Evolutionary conservation across 2,113 vertebrate species (phyloP), one percentile per base, ranked within the genome.

Genomic region (Danio rerio): DNA sequence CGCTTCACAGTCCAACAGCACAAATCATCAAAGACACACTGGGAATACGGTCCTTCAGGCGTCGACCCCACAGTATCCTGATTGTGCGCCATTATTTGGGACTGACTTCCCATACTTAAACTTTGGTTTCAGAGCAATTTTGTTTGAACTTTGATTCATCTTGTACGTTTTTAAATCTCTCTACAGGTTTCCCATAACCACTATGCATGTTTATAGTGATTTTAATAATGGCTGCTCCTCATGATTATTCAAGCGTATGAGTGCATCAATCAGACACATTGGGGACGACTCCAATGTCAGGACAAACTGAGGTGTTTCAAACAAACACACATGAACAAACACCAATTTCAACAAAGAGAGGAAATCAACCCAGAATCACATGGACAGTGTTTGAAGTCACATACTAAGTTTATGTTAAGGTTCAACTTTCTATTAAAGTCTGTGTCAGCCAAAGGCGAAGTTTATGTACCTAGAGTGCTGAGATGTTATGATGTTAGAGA

Each of bases 241-340:
- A 5, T n/a, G 49, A 15, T 21, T 13, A 71, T 18, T 42, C 21
- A 55, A 40, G 21, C 70, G n/a, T 20, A 45, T 12, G 31, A 13
- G 6, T 74, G 21, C 49, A 55, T 56, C 2, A 13, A 56, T 11
- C 9, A 43, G 71, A 55, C 15, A 45, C 11, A 1, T 20, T 21
- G 73, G 55, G 73, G n/a, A 13, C n/a, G n/a, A 75, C 55, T 12
- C 73, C 10, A 75, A 61, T 21, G 73, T 5, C 10, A 59, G 5
- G 73, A 61, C 73, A 75, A 43, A 21, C 73, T 7, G 53, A 61
- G 73, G 42, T 10, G 55, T 61, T 61, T 75, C 42, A 61, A 76
- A 59, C 73, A 76, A 50, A 70, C 68, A 21, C 20, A 42, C 56
- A 20, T 59, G 4, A 59, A n/a, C n/a, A 59, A 73, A 72, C 70